Evolutionary conservation across 2,113 vertebrate species (phyloP).

Genomic region (Helogale parvula): DNA sequence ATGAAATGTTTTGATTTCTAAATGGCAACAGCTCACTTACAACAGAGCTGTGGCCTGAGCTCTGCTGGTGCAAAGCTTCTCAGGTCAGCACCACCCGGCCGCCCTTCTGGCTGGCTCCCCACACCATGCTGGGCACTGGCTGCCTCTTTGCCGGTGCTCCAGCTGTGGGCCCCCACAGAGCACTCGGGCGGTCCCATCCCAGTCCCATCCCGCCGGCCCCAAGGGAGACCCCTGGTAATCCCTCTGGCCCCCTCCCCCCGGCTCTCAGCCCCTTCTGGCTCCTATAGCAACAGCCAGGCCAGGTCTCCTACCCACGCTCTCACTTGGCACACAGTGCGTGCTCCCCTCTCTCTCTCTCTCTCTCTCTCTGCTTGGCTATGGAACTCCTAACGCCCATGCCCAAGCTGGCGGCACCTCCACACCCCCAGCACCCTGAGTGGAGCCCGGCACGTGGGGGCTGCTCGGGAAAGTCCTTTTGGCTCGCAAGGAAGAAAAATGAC

Average conservation of each 20-base stretch:
- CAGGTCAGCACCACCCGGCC: background rate
- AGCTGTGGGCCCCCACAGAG: background rate
- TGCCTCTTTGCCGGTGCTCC: background rate
- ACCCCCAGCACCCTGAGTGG: background rate
- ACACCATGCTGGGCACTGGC: background rate
- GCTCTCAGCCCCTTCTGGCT: background rate
- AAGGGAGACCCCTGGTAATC: background rate
- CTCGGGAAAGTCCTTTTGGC: constrained; percentile 24
- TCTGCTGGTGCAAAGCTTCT: background rate
- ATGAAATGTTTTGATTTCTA: background rate
- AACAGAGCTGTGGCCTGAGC: background rate
- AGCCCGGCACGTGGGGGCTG: background rate
- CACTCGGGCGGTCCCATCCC: too few species aligned
- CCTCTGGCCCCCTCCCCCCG: background rate
- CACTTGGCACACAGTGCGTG: background rate
- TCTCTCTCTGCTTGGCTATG: background rate
- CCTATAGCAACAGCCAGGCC: background rate
- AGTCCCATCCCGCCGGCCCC: background rate
- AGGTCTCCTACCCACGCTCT: background rate
- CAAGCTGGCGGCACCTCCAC: background rate
- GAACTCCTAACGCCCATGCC: background rate
- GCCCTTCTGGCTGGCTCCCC: background rate
- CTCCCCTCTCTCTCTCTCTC: too few species aligned
- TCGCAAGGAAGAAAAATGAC: background rate
- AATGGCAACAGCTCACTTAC: background rate